Conservation (phyloP, 1,140 invertebrate genomes). For the Varroa destructor region DNA sequence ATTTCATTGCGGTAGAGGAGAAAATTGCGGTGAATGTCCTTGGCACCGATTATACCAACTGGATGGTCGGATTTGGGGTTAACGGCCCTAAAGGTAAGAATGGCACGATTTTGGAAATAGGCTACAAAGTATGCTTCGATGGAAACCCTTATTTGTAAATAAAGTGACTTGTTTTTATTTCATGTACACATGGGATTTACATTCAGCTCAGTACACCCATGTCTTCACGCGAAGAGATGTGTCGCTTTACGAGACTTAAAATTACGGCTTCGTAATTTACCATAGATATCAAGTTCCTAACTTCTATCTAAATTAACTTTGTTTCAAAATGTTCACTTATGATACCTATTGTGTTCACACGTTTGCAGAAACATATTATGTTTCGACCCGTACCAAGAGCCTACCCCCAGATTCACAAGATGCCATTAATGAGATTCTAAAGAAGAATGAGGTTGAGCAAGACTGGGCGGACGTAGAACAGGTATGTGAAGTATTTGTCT, state of each 20-base stretch:
- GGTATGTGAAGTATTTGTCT: background rate
- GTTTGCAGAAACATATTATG: background rate
- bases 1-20: background rate
- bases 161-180: background rate
- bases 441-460: background rate
- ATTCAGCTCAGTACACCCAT: background rate
- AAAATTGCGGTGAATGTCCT: background rate
- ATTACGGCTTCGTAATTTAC: background rate
- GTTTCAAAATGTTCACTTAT: no score
- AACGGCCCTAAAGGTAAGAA: background rate
- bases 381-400: background rate
- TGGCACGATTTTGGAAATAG: background rate
- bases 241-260: background rate
- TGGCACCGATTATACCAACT: background rate
- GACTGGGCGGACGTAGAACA: conserved; percentile 9
- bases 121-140: no score
- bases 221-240: background rate
- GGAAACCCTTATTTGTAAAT: background rate
- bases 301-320: no score
- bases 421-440: background rate
- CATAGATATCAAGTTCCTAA: background rate
- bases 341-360: no score
- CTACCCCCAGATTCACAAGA: background rate
- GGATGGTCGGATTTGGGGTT: background rate
- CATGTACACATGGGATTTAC: background rate